Evolutionary conservation across 2,113 vertebrate species (phyloP).

Genomic region (Megaceryle maxima): DNA sequence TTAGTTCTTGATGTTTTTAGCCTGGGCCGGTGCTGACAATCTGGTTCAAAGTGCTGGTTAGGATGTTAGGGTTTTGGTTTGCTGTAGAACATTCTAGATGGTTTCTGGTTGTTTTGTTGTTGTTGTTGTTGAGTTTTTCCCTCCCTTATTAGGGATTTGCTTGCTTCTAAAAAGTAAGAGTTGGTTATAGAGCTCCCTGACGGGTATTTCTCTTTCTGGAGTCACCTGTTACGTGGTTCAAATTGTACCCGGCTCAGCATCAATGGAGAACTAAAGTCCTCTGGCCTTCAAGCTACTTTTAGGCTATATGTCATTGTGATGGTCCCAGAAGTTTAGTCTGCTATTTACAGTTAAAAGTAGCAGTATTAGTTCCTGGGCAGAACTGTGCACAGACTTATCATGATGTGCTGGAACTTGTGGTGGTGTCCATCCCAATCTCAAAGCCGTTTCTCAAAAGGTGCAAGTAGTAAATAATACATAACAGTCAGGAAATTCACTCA

Average conservation of each 20-base stretch:
- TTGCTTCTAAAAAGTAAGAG: background rate
- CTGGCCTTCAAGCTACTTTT: background rate
- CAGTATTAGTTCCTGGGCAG: background rate
- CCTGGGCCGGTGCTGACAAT: background rate
- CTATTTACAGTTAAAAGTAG: background rate
- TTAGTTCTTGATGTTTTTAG: fast-evolving
- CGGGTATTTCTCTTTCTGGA: background rate
- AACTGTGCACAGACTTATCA: background rate
- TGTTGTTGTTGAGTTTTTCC: too few species aligned
- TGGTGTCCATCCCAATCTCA: background rate
- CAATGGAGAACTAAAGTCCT: background rate
- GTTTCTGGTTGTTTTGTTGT: too few species aligned
- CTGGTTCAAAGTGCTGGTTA: fast-evolving
- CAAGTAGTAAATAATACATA: background rate
- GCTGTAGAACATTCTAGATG: background rate
- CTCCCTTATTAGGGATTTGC: background rate
- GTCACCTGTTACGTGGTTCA: background rate
- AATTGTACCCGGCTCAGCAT: background rate
- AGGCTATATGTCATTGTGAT: background rate
- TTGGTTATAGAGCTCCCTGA: background rate
- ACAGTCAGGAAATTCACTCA: background rate
- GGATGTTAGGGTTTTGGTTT: background rate
- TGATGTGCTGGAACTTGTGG: background rate
- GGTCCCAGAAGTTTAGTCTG: background rate
- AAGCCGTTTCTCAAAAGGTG: background rate